Base-by-base conservation (phyloP, 2,797 vertebrate genomes). In the Anabas testudineus region DNA sequence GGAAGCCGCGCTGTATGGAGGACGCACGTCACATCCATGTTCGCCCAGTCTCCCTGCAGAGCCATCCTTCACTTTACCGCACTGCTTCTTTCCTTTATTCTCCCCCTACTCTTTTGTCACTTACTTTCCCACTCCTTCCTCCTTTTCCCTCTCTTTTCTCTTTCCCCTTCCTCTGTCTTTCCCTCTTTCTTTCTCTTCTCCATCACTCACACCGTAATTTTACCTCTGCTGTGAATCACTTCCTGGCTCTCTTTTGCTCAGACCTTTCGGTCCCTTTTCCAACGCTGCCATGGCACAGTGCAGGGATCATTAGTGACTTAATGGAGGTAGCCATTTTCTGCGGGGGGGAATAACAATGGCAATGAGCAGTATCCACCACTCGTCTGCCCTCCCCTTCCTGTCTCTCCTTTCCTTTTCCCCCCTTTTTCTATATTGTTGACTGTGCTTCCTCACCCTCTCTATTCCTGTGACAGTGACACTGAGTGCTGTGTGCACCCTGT, bases 291-390 rank as follows among this genome's bases (percentile, higher is more conserved):
- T 51, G 66, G 66, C 82, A 86, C 82, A 81, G 85, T 88, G 82
- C 86, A 89, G 78, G 90, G 81, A 88, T 90, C 91, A 91, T 92
- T 92, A 93, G 87, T 62, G 84, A 48, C 80, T 88, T 93, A 91
- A 93, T 91, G 90, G 89, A 88, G 89, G 89, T 65, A 83, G 86
- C 80, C 80, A 85, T 89, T 91, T 90, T 88, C 80, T 87, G 85
- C 85, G 81, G 84, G 75, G 85, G 77, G 79, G 71, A 81, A 82
- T 87, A 88, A 87, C 80, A 82, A 75, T 82, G 83, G 81, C 86
- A 88, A 88, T 81, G 83, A 91, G 74, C 82, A 79, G 87, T 83
- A 87, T 90, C 80, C 78, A 82, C 74, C 54, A 71, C 78, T 83
- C 71, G 69, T 58, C 67, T 74, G 61, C 55, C 63, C 81, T 70